Percentiles rank a stretch among this genome's conserved stretches.
Evolutionary conservation across 2,113 vertebrate genomes (phyloP).

Genomic region (Solea solea): DNA sequence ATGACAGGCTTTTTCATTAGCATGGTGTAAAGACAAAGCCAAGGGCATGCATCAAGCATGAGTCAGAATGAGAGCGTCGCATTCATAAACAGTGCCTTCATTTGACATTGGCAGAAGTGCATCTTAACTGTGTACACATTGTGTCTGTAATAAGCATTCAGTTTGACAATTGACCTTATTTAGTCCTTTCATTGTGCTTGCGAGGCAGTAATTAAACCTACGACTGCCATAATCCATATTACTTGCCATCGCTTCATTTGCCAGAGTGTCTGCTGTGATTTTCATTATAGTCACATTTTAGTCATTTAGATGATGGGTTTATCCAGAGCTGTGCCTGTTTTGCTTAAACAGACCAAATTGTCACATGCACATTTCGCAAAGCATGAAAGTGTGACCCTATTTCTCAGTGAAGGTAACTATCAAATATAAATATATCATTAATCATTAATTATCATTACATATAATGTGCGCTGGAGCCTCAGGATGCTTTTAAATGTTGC

Average conservation of each 20-base stretch:
- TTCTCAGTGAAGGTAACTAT: too few species aligned
- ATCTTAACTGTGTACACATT: conserved; percentile 8
- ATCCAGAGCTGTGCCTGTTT: conserved; percentile 13
- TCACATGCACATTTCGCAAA: not conserved
- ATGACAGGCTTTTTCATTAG: too few species aligned
- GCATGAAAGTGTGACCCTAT: not conserved
- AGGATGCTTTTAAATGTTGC: not conserved
- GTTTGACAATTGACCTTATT: conserved; percentile 1
- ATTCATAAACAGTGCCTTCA: not conserved
- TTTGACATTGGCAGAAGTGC: not conserved
- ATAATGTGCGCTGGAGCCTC: not conserved
- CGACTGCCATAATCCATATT: conserved; percentile 16
- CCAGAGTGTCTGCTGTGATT: conserved; percentile 19
- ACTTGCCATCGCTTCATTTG: conserved; percentile 20
- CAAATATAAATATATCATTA: not conserved
- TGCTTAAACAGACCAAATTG: conserved; percentile 16
- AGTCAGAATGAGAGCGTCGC: not conserved
- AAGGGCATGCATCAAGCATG: not conserved
- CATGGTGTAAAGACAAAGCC: not conserved
- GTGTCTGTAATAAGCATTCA: conserved; percentile 4
- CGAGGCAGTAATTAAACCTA: conserved; percentile 27
- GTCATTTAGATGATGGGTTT: conserved; percentile 24
- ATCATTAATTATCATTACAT: conserved; percentile 4
- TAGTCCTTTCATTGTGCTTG: conserved; percentile 4
- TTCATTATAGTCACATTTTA: conserved; percentile 14